A percentile compares a stretch with the other conserved stretches of the same genome.
phyloP scores from a whole-genome alignment of 2,113 vertebrate genomes.

The Saguinus imperator region DNA sequence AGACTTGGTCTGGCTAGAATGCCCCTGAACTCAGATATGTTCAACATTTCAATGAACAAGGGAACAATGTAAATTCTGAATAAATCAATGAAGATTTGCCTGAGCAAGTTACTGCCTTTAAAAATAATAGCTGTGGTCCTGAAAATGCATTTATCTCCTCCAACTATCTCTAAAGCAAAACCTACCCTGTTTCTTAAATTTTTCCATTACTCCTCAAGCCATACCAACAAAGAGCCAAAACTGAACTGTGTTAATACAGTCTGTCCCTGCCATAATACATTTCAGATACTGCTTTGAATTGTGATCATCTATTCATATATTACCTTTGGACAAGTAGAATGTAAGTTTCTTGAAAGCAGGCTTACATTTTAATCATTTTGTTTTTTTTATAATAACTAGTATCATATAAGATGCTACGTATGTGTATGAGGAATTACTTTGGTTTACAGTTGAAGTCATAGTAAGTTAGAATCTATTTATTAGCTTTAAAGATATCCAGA shows the following conservation, averaged over 20 bases:
- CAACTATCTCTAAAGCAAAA: neutral
- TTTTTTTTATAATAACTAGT: neutral
- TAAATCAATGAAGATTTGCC: neutral
- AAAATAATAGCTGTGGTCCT: neutral
- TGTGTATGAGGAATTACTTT: neutral
- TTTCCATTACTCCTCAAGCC: neutral
- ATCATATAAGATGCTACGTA: neutral
- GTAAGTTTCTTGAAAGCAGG: neutral
- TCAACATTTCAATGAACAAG: neutral
- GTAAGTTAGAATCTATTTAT: neutral
- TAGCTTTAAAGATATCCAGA: slow-evolving; percentile 6
- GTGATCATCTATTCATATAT: neutral
- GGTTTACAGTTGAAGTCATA: neutral
- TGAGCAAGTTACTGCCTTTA: neutral
- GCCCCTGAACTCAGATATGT: neutral
- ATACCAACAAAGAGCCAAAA: neutral
- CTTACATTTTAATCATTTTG: neutral
- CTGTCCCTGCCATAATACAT: neutral
- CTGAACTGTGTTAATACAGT: neutral
- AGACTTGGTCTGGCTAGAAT: neutral
- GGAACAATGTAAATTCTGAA: neutral
- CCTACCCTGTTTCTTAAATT: neutral
- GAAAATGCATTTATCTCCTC: neutral
- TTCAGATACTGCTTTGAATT: neutral
- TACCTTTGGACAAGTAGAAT: neutral